Percentiles rank a stretch among this genome's conserved stretches.
Conservation (phyloP, 2,797 vertebrate species). For the Caiman crocodilus region DNA sequence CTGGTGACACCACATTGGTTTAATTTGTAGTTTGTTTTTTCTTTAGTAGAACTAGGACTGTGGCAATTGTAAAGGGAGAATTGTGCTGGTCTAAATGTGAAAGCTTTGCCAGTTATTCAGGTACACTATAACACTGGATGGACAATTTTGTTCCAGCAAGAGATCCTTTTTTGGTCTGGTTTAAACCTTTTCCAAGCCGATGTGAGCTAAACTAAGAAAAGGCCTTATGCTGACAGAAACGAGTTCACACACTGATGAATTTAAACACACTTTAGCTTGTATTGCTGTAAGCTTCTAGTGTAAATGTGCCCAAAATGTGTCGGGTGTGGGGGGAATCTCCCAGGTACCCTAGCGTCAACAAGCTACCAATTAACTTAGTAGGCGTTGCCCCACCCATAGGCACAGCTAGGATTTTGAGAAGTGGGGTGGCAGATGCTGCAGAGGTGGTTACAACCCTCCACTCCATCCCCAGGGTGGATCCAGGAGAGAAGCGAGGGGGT, state of each 20-base stretch:
- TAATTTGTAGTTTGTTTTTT: not conserved
- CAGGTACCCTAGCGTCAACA: not conserved
- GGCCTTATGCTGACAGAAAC: not conserved
- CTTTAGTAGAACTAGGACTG: not conserved
- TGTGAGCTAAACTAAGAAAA: not conserved
- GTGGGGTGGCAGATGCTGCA: not conserved
- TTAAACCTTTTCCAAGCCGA: not conserved
- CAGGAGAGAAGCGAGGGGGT: too few species aligned
- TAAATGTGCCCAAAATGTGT: slow-evolving; percentile 19
- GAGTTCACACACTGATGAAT: too few species aligned
- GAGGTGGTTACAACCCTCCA: not conserved
- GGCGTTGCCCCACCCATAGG: too few species aligned
- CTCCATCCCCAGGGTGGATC: too few species aligned
- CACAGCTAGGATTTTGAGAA: not conserved
- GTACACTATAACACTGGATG: not conserved
- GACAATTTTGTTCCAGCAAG: not conserved
- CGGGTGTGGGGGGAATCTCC: too few species aligned
- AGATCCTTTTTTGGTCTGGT: not conserved
- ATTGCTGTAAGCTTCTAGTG: not conserved
- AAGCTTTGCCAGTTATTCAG: not conserved
- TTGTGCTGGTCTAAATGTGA: not conserved
- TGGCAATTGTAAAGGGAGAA: not conserved
- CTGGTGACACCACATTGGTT: not conserved
- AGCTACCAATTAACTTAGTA: too few species aligned
- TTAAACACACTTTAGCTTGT: not conserved